phyloP scores from a whole-genome alignment of 2,113 vertebrate genomes.

The Chaetura pelagica region DNA sequence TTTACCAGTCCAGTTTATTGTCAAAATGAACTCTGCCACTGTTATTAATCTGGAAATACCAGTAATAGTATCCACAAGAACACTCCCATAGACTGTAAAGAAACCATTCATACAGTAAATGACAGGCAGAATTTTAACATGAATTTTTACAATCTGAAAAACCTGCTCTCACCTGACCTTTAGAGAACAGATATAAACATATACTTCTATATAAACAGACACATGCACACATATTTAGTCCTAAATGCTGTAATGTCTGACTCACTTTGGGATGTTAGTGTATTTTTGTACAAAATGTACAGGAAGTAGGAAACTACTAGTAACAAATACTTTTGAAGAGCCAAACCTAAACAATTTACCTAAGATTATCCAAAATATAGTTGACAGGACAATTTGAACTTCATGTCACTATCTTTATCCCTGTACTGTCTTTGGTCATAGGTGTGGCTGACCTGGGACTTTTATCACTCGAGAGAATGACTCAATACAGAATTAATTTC shows the following conservation, averaged over 20 bases:
- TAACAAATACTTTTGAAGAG: background rate
- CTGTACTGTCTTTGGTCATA: background rate
- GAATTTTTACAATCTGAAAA: background rate
- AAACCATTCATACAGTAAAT: background rate
- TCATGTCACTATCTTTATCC: background rate
- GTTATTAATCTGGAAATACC: background rate
- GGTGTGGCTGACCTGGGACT: background rate
- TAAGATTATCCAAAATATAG: background rate
- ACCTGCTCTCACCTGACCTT: background rate
- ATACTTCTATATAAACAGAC: background rate
- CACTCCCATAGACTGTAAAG: background rate
- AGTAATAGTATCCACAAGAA: background rate
- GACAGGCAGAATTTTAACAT: background rate
- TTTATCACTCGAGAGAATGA: background rate
- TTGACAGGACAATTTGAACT: background rate
- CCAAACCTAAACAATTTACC: background rate
- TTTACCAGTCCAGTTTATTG: background rate
- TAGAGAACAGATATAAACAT: background rate
- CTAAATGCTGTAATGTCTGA: background rate
- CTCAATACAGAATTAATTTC: background rate
- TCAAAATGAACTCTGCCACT: background rate
- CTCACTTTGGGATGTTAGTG: background rate
- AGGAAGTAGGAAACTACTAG: background rate
- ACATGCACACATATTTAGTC: background rate
- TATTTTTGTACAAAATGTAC: background rate